Percentiles rank a stretch among this genome's conserved stretches.
Evolutionary conservation across 2,888 invertebrate genomes (phyloP).

Genomic region (Drosophila villosipedis): DNA sequence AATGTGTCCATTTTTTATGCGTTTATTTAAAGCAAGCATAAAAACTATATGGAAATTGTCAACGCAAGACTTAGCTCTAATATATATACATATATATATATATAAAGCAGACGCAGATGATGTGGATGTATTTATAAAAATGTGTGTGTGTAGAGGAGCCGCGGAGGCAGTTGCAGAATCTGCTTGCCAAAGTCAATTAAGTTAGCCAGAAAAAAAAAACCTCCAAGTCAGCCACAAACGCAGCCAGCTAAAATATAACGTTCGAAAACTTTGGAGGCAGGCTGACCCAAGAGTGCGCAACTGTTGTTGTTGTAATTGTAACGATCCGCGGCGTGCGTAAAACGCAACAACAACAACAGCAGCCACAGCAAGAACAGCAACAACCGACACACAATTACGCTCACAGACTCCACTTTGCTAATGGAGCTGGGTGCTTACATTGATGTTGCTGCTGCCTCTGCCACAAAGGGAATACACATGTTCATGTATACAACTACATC

Average conservation of each 20-base stretch:
- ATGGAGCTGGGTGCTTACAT: slow-evolving; percentile 63
- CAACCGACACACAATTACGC: slow-evolving; percentile 31
- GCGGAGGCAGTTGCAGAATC: neutral
- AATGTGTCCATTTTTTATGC: slow-evolving; percentile 51
- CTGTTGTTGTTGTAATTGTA: slow-evolving; percentile 45
- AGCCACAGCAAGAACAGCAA: slow-evolving; percentile 22
- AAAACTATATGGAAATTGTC: slow-evolving; percentile 41
- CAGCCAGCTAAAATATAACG: slow-evolving; percentile 40
- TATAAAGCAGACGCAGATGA: slow-evolving; percentile 21
- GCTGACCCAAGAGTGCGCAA: slow-evolving; percentile 31
- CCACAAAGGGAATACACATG: slow-evolving; percentile 69
- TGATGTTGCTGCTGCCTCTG: slow-evolving; percentile 55
- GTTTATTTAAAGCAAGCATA: slow-evolving; percentile 49
- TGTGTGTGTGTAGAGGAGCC: neutral
- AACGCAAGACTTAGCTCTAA: slow-evolving; percentile 24
- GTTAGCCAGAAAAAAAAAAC: slow-evolving; percentile 18
- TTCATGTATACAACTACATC: slow-evolving; percentile 23
- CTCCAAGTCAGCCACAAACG: slow-evolving; percentile 40
- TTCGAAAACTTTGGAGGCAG: slow-evolving; percentile 20
- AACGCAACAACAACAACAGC: slow-evolving; percentile 41
- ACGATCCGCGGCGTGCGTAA: slow-evolving; percentile 60
- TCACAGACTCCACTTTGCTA: slow-evolving; percentile 55
- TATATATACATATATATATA: neutral
- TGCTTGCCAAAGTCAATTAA: slow-evolving; percentile 33
- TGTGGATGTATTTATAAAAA: neutral